Evolutionary conservation across 2,797 vertebrate genomes (phyloP).

Genomic region (Pseudochaenichthys georgianus): DNA sequence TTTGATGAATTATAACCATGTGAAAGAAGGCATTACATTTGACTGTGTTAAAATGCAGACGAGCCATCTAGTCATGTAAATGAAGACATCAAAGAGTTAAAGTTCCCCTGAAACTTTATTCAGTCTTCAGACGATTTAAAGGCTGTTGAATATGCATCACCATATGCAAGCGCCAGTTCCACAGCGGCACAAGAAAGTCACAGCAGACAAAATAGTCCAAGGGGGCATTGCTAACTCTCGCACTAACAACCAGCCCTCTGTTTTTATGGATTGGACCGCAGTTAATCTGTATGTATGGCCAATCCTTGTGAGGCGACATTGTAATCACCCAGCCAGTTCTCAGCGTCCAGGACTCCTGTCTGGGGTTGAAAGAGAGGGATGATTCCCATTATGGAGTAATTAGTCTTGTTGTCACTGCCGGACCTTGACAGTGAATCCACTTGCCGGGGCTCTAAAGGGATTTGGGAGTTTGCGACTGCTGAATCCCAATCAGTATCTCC

Average conservation of each 20-base stretch:
- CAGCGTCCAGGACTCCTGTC: constrained; percentile 57
- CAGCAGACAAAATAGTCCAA: constrained; percentile 44
- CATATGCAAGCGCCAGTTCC: constrained; percentile 44
- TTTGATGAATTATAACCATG: constrained; percentile 15
- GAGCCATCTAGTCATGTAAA: constrained; percentile 41
- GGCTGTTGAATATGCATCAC: constrained; percentile 65
- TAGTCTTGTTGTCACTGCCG: constrained; percentile 79
- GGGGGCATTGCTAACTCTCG: constrained; percentile 39
- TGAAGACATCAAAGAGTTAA: constrained; percentile 53
- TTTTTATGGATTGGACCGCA: constrained; percentile 58
- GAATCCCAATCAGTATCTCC: constrained; percentile 72
- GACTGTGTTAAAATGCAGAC: constrained; percentile 14
- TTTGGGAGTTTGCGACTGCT: constrained; percentile 60
- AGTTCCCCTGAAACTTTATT: constrained; percentile 36
- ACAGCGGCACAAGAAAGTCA: constrained; percentile 48
- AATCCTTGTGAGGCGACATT: constrained; percentile 58
- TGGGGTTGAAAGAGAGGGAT: constrained; percentile 76
- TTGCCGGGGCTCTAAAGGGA: constrained; percentile 68
- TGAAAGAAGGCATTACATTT: constrained; percentile 10
- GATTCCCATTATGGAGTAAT: constrained; percentile 80
- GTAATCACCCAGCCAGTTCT: constrained; percentile 71
- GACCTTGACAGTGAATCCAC: constrained; percentile 80
- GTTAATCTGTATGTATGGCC: constrained; percentile 76
- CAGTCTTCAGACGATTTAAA: constrained; percentile 35
- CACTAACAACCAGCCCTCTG: constrained; percentile 45